These are phyloP conservation scores for Dinomys branickii DNA, from an alignment of 2,113 vertebrate species.

Conservation along the genomic window DNA sequence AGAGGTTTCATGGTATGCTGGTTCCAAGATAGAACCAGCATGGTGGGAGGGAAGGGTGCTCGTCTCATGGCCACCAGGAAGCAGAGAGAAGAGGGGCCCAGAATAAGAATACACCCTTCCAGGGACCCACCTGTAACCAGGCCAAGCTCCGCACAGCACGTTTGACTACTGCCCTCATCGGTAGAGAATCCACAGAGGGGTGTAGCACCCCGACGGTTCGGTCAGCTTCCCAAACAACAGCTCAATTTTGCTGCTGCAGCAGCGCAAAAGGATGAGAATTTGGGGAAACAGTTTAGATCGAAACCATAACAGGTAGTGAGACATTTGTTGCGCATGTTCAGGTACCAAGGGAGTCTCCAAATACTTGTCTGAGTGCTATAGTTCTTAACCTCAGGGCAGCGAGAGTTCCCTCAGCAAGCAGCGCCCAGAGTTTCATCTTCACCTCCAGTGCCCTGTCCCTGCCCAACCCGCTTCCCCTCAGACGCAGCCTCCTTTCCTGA, in stretches of 20 bases:
- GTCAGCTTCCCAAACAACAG: neutral
- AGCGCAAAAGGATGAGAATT: neutral
- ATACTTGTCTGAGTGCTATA: neutral
- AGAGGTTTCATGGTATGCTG: neutral
- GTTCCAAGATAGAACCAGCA: neutral
- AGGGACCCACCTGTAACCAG: neutral
- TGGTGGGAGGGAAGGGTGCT: neutral
- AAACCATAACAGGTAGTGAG: neutral
- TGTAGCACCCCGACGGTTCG: neutral
- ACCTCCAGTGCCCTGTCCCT: neutral
- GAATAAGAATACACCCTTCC: neutral
- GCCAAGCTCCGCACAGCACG: neutral
- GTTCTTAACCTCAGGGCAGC: neutral
- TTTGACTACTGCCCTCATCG: neutral
- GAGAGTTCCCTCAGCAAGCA: neutral
- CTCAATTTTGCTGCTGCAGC: no score
- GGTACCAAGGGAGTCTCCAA: neutral
- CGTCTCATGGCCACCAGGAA: neutral
- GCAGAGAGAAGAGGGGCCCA: neutral
- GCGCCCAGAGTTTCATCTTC: neutral
- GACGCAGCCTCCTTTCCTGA: neutral
- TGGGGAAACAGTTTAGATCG: neutral
- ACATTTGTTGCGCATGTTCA: neutral
- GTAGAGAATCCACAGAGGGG: neutral
- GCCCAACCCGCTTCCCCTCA: neutral